Percentiles rank a stretch among this genome's conserved stretches.
Conservation (phyloP, 2,797 vertebrate genomes). For the Urophycis tenuis region DNA sequence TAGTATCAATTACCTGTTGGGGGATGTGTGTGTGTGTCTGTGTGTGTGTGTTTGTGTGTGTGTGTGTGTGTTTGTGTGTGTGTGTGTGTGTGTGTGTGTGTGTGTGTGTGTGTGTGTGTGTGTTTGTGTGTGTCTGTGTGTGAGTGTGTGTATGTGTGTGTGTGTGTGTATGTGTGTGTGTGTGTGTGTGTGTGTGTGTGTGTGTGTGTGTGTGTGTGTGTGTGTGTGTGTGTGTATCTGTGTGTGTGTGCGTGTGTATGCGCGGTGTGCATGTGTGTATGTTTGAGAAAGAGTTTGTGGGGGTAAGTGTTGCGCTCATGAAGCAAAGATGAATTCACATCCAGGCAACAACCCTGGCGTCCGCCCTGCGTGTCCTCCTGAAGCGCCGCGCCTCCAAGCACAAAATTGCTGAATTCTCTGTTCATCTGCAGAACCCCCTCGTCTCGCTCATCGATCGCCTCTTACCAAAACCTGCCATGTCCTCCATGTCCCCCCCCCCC, state of each 20-base stretch:
- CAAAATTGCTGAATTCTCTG: not conserved
- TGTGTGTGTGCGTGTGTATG: not conserved
- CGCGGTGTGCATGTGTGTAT: not conserved
- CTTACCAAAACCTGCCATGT: not conserved
- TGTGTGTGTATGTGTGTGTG: not conserved
- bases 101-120: not conserved
- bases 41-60: not conserved
- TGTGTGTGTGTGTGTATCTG: not conserved
- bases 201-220: not conserved
- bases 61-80: not conserved
- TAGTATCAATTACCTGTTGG: not conserved
- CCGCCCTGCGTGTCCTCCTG: not conserved
- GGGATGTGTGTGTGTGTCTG: not conserved
- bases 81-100: not conserved
- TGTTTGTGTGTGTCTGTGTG: not conserved
- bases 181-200: not conserved
- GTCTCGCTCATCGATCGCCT: slow-evolving; percentile 17
- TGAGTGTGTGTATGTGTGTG: not conserved
- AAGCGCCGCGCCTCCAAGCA: not conserved
- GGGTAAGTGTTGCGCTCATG: not conserved
- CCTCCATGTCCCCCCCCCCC: slow-evolving; percentile 23
- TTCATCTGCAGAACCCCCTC: not conserved
- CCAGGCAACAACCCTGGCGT: not conserved
- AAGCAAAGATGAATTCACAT: not conserved
- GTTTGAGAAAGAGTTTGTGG: not conserved